Conservation (phyloP, 2,888 invertebrate genomes). For the Plebejus melissa region DNA sequence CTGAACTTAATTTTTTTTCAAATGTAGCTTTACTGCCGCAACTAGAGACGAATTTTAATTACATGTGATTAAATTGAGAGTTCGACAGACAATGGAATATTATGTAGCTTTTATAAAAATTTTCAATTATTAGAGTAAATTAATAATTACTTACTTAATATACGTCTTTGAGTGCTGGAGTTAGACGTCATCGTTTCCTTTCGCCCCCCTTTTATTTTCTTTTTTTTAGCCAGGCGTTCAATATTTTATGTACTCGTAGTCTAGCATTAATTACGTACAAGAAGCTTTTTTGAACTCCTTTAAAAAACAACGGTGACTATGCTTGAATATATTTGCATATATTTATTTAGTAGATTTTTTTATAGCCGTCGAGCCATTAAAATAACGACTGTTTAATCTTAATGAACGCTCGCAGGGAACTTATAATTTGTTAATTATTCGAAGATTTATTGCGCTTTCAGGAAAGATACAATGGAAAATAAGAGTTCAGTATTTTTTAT, state of each 20-base stretch:
- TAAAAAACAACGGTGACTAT: background rate
- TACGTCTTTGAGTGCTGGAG: too few species aligned
- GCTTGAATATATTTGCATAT: conserved; percentile 8
- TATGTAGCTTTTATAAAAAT: too few species aligned
- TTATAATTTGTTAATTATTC: background rate
- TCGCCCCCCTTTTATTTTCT: too few species aligned
- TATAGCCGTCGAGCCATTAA: background rate
- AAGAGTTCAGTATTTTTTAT: background rate
- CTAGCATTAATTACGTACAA: background rate
- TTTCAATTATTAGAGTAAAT: too few species aligned
- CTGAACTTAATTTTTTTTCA: too few species aligned
- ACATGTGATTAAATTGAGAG: too few species aligned
- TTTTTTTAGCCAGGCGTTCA: too few species aligned
- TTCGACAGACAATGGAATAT: too few species aligned
- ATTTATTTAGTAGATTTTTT: background rate
- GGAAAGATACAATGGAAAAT: background rate
- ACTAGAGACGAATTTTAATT: too few species aligned
- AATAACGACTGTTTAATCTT: background rate
- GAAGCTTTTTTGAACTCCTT: background rate
- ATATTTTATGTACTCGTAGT: background rate
- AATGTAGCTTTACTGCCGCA: too few species aligned
- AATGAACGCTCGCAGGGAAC: background rate
- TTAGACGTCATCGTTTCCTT: too few species aligned
- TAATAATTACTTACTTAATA: too few species aligned
- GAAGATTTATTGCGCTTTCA: background rate